Evolutionary conservation across 2,113 vertebrate genomes (phyloP), one percentile per base, ranked within the genome.

Genomic region (Nibea coibor): DNA sequence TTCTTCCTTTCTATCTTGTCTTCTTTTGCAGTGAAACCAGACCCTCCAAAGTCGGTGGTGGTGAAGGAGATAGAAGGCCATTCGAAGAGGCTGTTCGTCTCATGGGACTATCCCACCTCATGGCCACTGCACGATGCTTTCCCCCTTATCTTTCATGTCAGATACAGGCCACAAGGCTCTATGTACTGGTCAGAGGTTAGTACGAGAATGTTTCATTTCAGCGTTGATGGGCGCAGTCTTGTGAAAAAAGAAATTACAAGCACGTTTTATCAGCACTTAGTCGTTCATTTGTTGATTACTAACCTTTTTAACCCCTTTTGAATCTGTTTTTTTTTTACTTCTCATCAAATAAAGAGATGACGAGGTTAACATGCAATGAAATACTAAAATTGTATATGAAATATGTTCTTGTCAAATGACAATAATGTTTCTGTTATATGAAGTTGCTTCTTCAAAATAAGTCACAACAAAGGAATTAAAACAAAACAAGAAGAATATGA

Each of bases 141-240:
- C 72, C 93, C 93, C 1, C 89, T 96, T 1, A 4, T 39, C 24
- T 95, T 94, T 77, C 91, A 93, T 15, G 84, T 96, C 56, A 88
- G 91, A 83, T 95, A 96, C 90, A 88, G 88, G 42, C 95, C 95
- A 0, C 53, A 56, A 19, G 93, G 91, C 59, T 95, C 94, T 2
- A 47, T 26, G 0, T 82, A 85, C 87, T 96, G 94, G 95, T 95
- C 95, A 24, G 78, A 88, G 89, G 95, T 95, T 5, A 83, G 92
- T 86, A 11, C n/a, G 9, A 48, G 2, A 9, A 39, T 39, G 35
- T 56, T 70, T 74, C 16, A 28, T 26, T 48, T 57, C 17, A 22
- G 20, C 35, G 10, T 54, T 47, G 20, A 45, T 22, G 9, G 11
- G 10, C 3, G 7, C 35, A 16, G 9, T 51, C 16, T 20, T 5